phyloP scores from a whole-genome alignment of 2,888 invertebrate genomes.

The Ormyrus nitidulus region DNA sequence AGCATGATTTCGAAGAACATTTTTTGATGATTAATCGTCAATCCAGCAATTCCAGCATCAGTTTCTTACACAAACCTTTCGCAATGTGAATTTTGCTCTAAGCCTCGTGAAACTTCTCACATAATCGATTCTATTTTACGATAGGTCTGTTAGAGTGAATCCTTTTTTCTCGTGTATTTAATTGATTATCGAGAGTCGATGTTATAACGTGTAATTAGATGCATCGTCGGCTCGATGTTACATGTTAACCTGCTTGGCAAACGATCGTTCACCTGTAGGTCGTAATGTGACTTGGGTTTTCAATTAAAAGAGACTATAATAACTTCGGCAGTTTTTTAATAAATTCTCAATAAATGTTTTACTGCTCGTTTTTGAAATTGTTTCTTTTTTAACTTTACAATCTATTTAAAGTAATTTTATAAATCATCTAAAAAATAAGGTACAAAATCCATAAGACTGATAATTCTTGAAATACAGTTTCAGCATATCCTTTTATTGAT shows the following conservation, averaged over 20 bases:
- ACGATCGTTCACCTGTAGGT: no score
- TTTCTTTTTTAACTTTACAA: neutral
- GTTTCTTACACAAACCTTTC: constrained; percentile 25
- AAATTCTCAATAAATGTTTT: neutral
- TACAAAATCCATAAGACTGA: no score
- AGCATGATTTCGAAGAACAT: neutral
- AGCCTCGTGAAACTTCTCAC: constrained; percentile 19
- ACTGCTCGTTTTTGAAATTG: no score
- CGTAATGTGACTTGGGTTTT: neutral
- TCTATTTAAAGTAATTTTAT: neutral
- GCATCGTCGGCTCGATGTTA: neutral
- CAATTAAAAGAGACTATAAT: neutral
- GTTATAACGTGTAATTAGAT: constrained; percentile 23
- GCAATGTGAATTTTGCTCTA: constrained; percentile 31
- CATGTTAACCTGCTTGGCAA: no score
- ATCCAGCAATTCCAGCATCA: neutral
- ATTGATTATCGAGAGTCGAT: constrained; percentile 29
- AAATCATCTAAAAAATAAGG: no score
- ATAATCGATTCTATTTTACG: constrained; percentile 22
- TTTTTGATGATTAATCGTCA: constrained; percentile 20
- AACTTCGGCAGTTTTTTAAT: neutral
- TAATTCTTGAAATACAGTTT: no score
- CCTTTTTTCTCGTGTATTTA: neutral
- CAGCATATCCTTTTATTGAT: no score
- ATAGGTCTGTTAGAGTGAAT: constrained; percentile 4